Base-by-base conservation (phyloP, 2,888 invertebrate species). In the Calephelis perditalis region DNA sequence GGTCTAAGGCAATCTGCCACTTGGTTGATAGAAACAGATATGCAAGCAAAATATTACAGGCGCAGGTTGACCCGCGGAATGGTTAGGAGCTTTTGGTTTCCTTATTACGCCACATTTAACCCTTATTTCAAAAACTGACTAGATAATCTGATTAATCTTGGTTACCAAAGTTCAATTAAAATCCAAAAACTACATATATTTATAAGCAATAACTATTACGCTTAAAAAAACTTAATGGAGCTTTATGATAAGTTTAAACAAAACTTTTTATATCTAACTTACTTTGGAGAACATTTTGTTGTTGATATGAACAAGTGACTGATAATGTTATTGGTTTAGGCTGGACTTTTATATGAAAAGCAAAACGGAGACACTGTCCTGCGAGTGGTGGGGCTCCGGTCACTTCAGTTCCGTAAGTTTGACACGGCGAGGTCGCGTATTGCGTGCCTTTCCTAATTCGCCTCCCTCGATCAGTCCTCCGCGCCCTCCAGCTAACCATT, bases 281-380 rank as follows among this genome's bases (percentile, higher is more conserved):
- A 90, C 90, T 89, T 90, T 90, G 74, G 86, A 81, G 82, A 90
- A 89, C 90, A 90, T 90, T 86, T 88, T 90, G 86, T 84, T 79
- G 82, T 81, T 80, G 80, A 78, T 86, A 88, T 85, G 82, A 82
- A 78, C 82, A 84, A 82, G 82, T 86, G 86, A 90, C 86, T 90
- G 90, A 90, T 90, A 89, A 81, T 74, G 85, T 84, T 87, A 87
- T 86, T 81, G 84, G 75, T 46, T 70, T 74, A 75, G 76, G 75
- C 76, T 79, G 78, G 84, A 85, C 88, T 90, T 90, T 86, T 90
- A 90, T 90, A 90, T 87, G 83, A 86, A 88, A 88, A 86, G 84
- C 84, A 84, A 85, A 86, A 84, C 86, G 81, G 82, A 85, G 82
- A 73, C 76, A 73, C 76, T 68, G 81, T 83, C 85, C 87, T 82